Evolutionary conservation across 2,797 vertebrate genomes (phyloP).

Genomic region (Sebastes kiyomatsui): DNA sequence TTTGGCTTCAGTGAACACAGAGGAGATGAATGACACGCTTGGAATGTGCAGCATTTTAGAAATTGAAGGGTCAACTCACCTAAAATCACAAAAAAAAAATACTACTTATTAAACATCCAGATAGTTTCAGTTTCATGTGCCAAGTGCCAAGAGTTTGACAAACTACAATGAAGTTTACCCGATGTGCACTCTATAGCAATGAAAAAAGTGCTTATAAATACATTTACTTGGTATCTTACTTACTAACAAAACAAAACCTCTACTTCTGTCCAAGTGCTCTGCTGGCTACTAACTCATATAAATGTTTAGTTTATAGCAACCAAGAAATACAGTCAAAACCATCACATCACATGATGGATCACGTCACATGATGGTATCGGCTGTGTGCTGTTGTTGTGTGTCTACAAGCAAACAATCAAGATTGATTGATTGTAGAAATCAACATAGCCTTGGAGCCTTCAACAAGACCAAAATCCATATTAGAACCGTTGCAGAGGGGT

Average conservation of each 20-base stretch:
- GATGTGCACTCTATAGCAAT: background rate
- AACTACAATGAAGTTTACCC: background rate
- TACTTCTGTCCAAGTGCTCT: background rate
- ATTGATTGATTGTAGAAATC: background rate
- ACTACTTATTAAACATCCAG: background rate
- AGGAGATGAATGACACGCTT: constrained; percentile 9
- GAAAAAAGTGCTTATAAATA: background rate
- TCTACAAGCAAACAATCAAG: background rate
- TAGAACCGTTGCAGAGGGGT: background rate
- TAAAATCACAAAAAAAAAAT: background rate
- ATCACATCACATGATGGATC: background rate
- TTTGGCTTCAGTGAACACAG: background rate
- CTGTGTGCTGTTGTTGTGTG: background rate
- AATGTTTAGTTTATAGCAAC: background rate
- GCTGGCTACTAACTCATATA: background rate
- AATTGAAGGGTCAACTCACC: background rate
- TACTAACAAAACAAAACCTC: background rate
- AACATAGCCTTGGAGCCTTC: background rate
- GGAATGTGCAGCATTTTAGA: constrained; percentile 35
- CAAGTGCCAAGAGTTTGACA: background rate
- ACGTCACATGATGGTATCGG: background rate
- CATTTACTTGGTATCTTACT: background rate
- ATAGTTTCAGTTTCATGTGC: background rate
- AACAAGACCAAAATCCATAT: background rate
- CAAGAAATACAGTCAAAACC: background rate